A percentile compares a stretch with the other conserved stretches of the same genome.
These are phyloP conservation scores for Gallinago media DNA, from an alignment of 2,113 vertebrate species.

Conservation along the genomic window DNA sequence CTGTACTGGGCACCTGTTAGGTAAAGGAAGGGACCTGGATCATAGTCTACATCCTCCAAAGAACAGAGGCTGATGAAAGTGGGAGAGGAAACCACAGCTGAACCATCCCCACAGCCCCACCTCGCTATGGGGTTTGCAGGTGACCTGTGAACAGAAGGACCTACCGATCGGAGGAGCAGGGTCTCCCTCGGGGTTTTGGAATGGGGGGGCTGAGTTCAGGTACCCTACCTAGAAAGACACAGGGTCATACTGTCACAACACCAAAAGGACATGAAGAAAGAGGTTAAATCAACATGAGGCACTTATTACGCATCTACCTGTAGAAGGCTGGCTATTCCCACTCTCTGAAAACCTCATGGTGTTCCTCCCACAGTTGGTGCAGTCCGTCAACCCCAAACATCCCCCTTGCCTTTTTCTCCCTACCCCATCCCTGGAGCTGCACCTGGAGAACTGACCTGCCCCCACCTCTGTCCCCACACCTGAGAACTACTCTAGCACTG, in stretches of 20 bases:
- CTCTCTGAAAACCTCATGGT: background rate
- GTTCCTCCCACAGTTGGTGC: background rate
- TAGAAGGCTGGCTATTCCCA: background rate
- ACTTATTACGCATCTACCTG: background rate
- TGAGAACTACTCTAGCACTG: background rate
- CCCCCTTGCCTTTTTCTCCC: background rate
- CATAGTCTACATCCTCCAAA: background rate
- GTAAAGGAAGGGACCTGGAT: background rate
- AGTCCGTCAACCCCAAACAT: background rate
- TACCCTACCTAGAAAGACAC: conserved; percentile 69
- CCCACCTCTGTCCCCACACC: background rate
- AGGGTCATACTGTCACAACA: conserved; percentile 52
- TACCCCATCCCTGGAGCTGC: background rate
- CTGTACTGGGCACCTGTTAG: background rate
- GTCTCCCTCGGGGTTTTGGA: conserved; percentile 81
- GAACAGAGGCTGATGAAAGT: background rate
- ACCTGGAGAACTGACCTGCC: background rate
- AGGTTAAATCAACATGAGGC: background rate
- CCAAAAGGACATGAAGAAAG: background rate
- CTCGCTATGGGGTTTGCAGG: background rate
- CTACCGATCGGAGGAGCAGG: conserved; percentile 77
- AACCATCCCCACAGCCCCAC: background rate
- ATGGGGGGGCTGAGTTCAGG: conserved; percentile 68
- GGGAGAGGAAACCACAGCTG: background rate
- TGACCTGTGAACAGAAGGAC: conserved; percentile 1